Evolutionary conservation across 2,888 invertebrate species (phyloP).

Genomic region (Melolontha melolontha): DNA sequence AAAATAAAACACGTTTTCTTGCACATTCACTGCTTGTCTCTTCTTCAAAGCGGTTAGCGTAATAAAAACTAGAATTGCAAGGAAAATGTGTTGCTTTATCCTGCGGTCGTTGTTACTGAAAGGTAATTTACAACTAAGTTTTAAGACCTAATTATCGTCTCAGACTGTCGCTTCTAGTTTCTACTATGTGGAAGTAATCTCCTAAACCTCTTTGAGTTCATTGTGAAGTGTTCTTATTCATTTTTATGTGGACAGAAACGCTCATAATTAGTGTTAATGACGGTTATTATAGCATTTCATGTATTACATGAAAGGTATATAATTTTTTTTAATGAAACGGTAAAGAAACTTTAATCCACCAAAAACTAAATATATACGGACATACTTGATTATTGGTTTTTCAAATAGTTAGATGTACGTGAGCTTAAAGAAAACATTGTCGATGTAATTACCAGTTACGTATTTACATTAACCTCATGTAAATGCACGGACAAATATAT

Average conservation of each 20-base stretch:
- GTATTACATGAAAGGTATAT: neutral
- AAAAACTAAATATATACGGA: too few relatives aligned
- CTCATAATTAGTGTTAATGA: constrained; percentile 11
- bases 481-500: too few relatives aligned
- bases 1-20: too few relatives aligned
- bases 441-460: too few relatives aligned
- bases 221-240: neutral
- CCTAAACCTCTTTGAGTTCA: neutral
- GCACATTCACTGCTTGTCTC: neutral
- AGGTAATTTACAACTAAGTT: constrained; percentile 43
- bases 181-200: too few relatives aligned
- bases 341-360: neutral
- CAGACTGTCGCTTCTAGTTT: constrained; percentile 19
- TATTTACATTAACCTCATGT: too few relatives aligned
- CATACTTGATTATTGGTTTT: too few relatives aligned
- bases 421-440: too few relatives aligned
- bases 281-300: neutral
- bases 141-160: constrained; percentile 43
- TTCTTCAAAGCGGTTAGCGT: neutral
- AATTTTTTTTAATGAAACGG: neutral
- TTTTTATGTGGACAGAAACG: constrained; percentile 10
- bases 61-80: constrained; percentile 27
- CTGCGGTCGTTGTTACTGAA: constrained; percentile 38
- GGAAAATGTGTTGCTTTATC: constrained; percentile 19
- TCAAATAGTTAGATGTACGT: too few relatives aligned